phyloP scores from a whole-genome alignment of 2,888 invertebrate species.

The Yponomeuta plumbellus region DNA sequence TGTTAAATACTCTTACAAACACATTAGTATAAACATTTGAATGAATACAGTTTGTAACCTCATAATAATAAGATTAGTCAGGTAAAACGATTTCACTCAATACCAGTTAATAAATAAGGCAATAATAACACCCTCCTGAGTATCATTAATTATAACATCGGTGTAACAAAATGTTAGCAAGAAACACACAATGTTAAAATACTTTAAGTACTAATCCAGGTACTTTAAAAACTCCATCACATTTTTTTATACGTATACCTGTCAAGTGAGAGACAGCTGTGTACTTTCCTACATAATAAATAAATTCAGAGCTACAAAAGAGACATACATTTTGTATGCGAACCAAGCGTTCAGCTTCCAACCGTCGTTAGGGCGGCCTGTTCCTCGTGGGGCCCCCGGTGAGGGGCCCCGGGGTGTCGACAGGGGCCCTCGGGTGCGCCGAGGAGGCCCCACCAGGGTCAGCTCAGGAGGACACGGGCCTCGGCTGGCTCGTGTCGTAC shows the following conservation, averaged over 20 bases:
- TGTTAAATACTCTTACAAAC: constrained; percentile 12
- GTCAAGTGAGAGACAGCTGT: not conserved
- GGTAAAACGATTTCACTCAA: not conserved
- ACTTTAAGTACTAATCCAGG: not conserved
- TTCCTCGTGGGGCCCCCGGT: not conserved
- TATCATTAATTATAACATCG: not conserved
- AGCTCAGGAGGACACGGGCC: constrained; percentile 83
- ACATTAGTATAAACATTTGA: not conserved
- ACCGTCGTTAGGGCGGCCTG: not conserved
- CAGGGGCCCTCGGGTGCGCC: not conserved
- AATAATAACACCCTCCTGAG: not conserved
- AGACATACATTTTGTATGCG: constrained; percentile 12
- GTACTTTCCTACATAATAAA: not conserved
- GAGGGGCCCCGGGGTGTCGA: not conserved
- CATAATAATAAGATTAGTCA: not conserved
- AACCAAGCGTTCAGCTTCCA: not conserved
- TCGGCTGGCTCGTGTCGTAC: constrained; percentile 94
- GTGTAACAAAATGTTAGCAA: not conserved
- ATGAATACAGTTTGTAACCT: not conserved
- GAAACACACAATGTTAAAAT: not conserved
- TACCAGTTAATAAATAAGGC: not conserved
- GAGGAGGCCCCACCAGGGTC: constrained; percentile 24
- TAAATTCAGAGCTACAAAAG: constrained; percentile 1
- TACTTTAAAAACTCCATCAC: constrained; percentile 1
- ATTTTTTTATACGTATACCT: not conserved